Evolutionary conservation across 2,797 vertebrate genomes (phyloP), one percentile per base, ranked within the genome.

Genomic region (Catharus ustulatus): DNA sequence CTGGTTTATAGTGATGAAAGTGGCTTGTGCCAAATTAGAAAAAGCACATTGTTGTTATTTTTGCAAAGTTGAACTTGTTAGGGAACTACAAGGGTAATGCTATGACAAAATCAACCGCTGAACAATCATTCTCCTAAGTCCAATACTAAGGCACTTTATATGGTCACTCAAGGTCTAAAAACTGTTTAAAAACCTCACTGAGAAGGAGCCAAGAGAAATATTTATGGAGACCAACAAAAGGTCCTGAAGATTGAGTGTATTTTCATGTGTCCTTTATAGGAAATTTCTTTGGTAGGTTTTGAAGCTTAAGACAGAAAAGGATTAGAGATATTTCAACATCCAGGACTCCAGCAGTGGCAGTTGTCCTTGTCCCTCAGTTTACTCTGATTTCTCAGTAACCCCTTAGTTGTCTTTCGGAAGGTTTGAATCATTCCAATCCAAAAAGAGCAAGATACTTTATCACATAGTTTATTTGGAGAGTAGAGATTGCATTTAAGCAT

Each of bases 181-280:
- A 40, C 36, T 49, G 17, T 45, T 91, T 71, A 21, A 88, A 92
- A 96, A 90, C 55, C 29, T 81, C 87, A 90, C 20, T 4, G 4
- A 40, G 24, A 85, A 86, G 36, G 6, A 87, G 55, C 58, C 76
- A 81, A 92, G 48, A 69, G 30, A 89, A 86, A 66, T 81, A 88
- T 59, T 52, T 78, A 55, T 24, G 45, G 12, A 84, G 32, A 84
- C 4, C 32, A 89, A 86, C 22, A 92, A 84, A 93, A 90, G 40
- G 54, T 55, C n/a, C 67, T 40, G 27, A 84, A 76, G 57, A 64
- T 11, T 1, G 4, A 71, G 19, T 71, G 10, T 38, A 42, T 81
- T 85, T 88, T 71, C 40, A 45, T 55, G 36, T 71, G 38, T 64
- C 90, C 89, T 89, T 94, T 93, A 95, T 90, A 94, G 92, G 94